Percentiles rank a stretch among this genome's conserved stretches.
phyloP scores from a whole-genome alignment of 2,888 invertebrate genomes.

The Eupithecia exiguata region DNA sequence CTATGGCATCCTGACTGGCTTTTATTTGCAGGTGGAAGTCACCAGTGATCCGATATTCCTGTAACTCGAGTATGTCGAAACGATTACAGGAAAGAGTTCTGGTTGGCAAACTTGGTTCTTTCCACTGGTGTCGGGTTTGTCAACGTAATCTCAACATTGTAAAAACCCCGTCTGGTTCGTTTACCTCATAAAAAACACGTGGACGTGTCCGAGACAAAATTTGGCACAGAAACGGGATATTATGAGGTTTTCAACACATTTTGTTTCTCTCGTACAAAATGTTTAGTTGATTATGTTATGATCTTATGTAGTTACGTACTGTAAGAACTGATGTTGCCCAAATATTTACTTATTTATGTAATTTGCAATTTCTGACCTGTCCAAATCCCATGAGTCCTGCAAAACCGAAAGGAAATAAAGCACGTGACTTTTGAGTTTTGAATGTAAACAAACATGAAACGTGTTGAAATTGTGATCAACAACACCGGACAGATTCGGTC shows the following conservation, averaged over 20 bases:
- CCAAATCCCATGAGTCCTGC: neutral
- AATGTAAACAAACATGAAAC: neutral
- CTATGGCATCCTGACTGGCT: conserved; percentile 59
- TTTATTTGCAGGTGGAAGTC: conserved; percentile 38
- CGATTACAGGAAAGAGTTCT: conserved; percentile 75
- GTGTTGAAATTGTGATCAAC: conserved; percentile 14
- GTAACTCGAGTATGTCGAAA: conserved; percentile 68
- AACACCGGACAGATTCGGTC: conserved; percentile 55
- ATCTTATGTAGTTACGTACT: too few species aligned
- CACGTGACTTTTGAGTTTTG: neutral
- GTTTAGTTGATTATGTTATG: neutral
- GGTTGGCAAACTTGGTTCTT: conserved; percentile 50
- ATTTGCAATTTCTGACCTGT: neutral
- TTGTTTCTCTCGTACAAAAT: neutral
- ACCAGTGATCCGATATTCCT: conserved; percentile 65
- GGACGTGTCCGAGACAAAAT: neutral
- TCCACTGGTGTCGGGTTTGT: conserved; percentile 18
- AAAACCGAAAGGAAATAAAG: neutral
- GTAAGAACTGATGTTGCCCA: neutral
- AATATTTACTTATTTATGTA: neutral
- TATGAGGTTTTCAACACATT: neutral
- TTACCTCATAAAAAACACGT: neutral
- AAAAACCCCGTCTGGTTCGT: neutral
- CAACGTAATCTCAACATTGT: conserved; percentile 3
- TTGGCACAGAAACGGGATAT: neutral